phyloP scores from a whole-genome alignment of 2,888 invertebrate species.

The Hypsopygia costalis region DNA sequence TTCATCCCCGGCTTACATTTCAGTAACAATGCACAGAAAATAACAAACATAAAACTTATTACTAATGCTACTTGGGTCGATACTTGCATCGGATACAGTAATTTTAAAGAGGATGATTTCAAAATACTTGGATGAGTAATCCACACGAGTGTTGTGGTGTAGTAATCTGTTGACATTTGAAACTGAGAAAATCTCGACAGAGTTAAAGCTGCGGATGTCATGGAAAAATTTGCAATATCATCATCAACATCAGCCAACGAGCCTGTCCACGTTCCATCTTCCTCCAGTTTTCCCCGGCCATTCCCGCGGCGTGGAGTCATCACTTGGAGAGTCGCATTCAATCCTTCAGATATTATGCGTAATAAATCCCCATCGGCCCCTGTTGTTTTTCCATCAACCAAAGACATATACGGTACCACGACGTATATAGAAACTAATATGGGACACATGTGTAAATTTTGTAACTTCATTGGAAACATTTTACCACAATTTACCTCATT shows the following conservation, averaged over 20 bases:
- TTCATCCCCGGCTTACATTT: slow-evolving; percentile 30
- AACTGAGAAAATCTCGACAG: slow-evolving; percentile 42
- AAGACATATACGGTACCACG: slow-evolving; percentile 52
- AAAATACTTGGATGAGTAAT: slow-evolving; percentile 43
- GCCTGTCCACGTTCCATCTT: slow-evolving; percentile 55
- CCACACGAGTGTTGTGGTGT: slow-evolving; percentile 41
- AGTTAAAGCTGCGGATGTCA: slow-evolving; percentile 57
- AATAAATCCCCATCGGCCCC: slow-evolving; percentile 60
- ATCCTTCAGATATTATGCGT: slow-evolving; percentile 35
- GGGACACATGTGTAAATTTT: slow-evolving; percentile 47
- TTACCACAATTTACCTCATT: slow-evolving; percentile 19
- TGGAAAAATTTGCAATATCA: slow-evolving; percentile 58
- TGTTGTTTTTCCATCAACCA: slow-evolving; percentile 35
- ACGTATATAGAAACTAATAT: slow-evolving; percentile 52
- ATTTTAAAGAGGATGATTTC: slow-evolving; percentile 48
- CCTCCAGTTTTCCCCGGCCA: slow-evolving; percentile 53
- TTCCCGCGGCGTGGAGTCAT: slow-evolving; percentile 44
- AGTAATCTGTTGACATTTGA: slow-evolving; percentile 49
- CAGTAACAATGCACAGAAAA: slow-evolving; percentile 34
- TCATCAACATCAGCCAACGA: slow-evolving; percentile 56
- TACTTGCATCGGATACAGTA: slow-evolving; percentile 48
- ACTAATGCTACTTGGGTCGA: slow-evolving; percentile 37
- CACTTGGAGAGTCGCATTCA: slow-evolving; percentile 48
- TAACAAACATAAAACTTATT: slow-evolving; percentile 39
- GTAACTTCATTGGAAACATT: slow-evolving; percentile 45